Evolutionary conservation across 2,113 vertebrate species (phyloP), one percentile per base, ranked within the genome.

Genomic region (Vanacampus margaritifer): DNA sequence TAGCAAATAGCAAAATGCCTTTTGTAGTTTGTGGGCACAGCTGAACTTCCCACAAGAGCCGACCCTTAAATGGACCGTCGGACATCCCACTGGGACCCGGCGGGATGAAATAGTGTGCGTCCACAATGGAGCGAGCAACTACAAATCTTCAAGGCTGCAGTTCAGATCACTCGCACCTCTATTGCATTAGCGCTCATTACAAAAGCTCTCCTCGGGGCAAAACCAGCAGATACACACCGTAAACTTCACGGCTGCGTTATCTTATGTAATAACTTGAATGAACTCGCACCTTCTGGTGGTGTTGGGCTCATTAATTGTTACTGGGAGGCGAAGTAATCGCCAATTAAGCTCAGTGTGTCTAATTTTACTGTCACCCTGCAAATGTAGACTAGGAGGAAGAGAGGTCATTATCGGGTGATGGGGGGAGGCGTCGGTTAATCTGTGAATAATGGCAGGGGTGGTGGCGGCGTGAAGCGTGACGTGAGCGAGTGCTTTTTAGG

Each of bases 381-480:
- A 80, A 68, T 69, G 70, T 35, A 64, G 78, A 84, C 84, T 73
- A 72, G 68, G 71, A 68, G 73, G 43, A 70, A 73, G 73, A 78
- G 78, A 72, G 91, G 87, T 89, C 87, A 90, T 91, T 90, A 89
- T 76, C 69, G 69, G 80, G 86, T 86, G 87, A 89, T 73, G 81
- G 78, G 76, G 86, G 86, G 59, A 89, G 87, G 89, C 72, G 73
- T 86, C 73, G 87, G 90, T 85, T 92, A 93, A 93, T 98, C 95
- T 95, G 92, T 94, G 94, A 96, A 97, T 98, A 98, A 98, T 97
- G 94, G 94, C 90, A 92, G 78, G 91, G 93, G 91, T 91, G 83
- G 82, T 76, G 80, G 68, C 73, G 78, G 78, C 64, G 75, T 79
- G 81, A 71, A 72, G 79, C 5, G 41, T 6, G 37, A 9, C 53